Base-by-base conservation (phyloP, 2,888 invertebrate species). In the Agriopis leucophaearia region DNA sequence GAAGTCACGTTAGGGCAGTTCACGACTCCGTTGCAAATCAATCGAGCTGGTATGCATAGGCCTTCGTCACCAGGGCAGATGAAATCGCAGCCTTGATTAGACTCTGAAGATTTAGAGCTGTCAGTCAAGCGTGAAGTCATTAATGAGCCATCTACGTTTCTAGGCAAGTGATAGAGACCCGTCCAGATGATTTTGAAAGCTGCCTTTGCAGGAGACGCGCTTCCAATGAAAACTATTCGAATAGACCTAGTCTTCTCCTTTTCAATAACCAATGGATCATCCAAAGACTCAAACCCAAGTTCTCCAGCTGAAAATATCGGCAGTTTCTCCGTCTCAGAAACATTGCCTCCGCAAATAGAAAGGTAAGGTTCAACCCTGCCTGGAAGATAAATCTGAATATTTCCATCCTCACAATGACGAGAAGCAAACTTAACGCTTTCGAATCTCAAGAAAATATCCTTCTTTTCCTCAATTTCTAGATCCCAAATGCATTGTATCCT, bases 161-260 rank as follows among this genome's bases (percentile, higher is more conserved):
- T 95, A 0, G 98, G 98, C 76, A 98, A 91, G 86, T 98, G 98
- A 82, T 96, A 97, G 48, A 98, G 94, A 77, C 98, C 98, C 2
- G 98, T 98, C 98, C 98, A 98, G 13, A 97, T 97, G 44, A 98
- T 96, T 83, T 97, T 97, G 83, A 98, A 98, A 12, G 97, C 96
- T 10, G 97, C 97, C 68, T 97, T 94, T 0, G 97, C 97, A 0
- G 98, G 97, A 72, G 97, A 96, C 0, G 96, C 95, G 48, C 97
- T 97, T 0, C 95, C 95, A 0, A 96, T 96, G 70, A 97, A 97
- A 60, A 96, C 96, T 66, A 97, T 96, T 67, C 96, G 94, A 47
- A 96, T 95, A 0, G 96, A 95, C 66, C 96, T 89, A 0, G 95
- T 95, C 74, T 95, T 95, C 62, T 94, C 94, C 74, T 95, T 95